A percentile compares a stretch with the other conserved stretches of the same genome.
phyloP scores from a whole-genome alignment of 1,140 invertebrate species.

The Ptiloglossa arizonensis region DNA sequence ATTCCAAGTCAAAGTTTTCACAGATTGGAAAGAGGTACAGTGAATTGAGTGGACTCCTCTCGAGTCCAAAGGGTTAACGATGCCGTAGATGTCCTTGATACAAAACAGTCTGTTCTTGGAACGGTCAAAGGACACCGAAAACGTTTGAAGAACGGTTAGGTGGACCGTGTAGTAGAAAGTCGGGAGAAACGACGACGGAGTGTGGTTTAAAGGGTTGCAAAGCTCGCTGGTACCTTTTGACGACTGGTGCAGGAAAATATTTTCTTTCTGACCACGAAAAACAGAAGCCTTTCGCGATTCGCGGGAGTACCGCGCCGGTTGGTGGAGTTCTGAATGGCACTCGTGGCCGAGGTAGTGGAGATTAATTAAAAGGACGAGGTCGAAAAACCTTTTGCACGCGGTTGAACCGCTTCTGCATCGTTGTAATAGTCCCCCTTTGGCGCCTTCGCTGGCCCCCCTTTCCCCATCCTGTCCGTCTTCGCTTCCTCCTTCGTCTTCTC shows the following conservation, averaged over 20 bases:
- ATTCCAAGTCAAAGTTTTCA: too few species aligned
- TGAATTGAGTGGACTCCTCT: too few species aligned
- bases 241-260: background rate
- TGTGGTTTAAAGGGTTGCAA: background rate
- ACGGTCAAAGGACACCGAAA: too few species aligned
- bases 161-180: too few species aligned
- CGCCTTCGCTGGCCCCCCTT: background rate
- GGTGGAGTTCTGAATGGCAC: conserved; percentile 54
- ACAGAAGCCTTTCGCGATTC: conserved; percentile 39
- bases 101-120: too few species aligned
- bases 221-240: background rate
- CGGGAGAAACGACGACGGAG: background rate
- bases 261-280: conserved; percentile 16
- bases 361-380: conserved; percentile 68
- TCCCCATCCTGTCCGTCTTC: background rate
- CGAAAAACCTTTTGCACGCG: conserved; percentile 60
- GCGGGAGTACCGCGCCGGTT: conserved; percentile 19
- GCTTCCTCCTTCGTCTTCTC: background rate
- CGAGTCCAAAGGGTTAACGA: too few species aligned
- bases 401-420: conserved; percentile 26
- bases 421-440: conserved; percentile 8
- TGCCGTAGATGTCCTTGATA: too few species aligned
- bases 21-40: too few species aligned
- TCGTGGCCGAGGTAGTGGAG: conserved; percentile 56
- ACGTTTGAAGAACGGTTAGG: too few species aligned